A percentile compares a stretch with the other conserved stretches of the same genome.
phyloP scores from a whole-genome alignment of 2,113 vertebrate genomes.

The Engystomops pustulosus region DNA sequence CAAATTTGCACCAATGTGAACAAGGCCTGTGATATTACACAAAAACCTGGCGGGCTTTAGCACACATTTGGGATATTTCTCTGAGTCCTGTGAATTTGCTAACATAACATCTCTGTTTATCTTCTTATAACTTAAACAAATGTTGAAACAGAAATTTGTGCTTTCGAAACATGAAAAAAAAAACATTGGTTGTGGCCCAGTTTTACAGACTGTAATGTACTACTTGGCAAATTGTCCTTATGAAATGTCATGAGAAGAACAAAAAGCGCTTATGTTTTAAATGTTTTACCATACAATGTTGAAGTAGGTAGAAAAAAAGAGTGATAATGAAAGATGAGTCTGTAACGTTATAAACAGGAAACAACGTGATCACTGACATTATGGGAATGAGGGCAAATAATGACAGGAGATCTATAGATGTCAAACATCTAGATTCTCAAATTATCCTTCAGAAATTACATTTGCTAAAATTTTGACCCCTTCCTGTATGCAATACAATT shows the following conservation, averaged over 20 bases:
- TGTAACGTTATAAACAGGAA: not conserved
- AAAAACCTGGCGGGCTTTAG: slow-evolving; percentile 2
- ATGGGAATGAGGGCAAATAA: not conserved
- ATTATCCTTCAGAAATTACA: not conserved
- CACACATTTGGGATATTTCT: not conserved
- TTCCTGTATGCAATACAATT: no score
- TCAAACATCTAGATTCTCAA: not conserved
- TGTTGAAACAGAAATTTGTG: slow-evolving; percentile 1
- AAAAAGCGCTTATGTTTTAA: not conserved
- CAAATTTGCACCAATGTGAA: not conserved
- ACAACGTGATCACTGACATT: not conserved
- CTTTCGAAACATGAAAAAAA: slow-evolving; percentile 18
- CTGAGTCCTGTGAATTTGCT: slow-evolving; percentile 14
- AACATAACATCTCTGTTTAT: slow-evolving; percentile 27
- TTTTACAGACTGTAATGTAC: slow-evolving; percentile 15
- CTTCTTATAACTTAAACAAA: slow-evolving; percentile 25
- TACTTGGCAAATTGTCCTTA: slow-evolving; percentile 3
- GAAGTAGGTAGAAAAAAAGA: slow-evolving; percentile 1
- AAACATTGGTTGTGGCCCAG: not conserved
- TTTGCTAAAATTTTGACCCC: no score
- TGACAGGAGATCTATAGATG: not conserved
- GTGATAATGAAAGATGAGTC: not conserved
- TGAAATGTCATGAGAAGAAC: not conserved
- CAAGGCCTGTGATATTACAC: not conserved
- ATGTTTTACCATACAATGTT: not conserved